Evolutionary conservation across 2,797 vertebrate genomes (phyloP), one percentile per base, ranked within the genome.

Genomic region (Ceryle rudis): DNA sequence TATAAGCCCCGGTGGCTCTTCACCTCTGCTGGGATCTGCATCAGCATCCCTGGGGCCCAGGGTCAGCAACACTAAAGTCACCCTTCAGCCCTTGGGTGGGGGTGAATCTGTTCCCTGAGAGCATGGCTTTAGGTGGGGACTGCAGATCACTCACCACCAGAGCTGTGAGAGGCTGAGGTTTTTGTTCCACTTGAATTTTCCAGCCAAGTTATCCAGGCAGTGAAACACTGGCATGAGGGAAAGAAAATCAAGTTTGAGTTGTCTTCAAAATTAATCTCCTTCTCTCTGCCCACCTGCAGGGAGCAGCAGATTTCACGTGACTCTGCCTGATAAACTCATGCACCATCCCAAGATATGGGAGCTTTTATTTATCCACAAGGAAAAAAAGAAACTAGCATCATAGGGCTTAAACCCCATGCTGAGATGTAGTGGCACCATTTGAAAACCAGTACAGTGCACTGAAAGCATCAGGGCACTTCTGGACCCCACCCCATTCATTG

Each of bases 131-230:
- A 31, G 41, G 15, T 82, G 21, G 23, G 25, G 1, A 78, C 41
- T 54, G 46, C 1, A 5, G 58, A 61, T 4, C 22, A 11, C 0
- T 0, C 22, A 11, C 0, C 0, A 20, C 8, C 29, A 79, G 66
- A 66, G 58, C 58, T 72, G 33, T 37, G 83, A 33, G 37, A 72
- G 6, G 23, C 31, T 51, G 71, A 92, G 23, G 35, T 52, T 49
- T 15, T 64, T 60, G 20, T 21, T 89, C 22, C 2, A 0, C 31
- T 21, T 33, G 12, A 46, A 47, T 71, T 57, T 86, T 46, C 42
- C 47, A 33, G 47, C 6, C 26, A 71, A 37, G 31, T 44, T 54
- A 60, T 28, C 37, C 29, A 44, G 61, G 39, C 5, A 2, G 22
- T 33, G 20, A 31, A 41, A 58, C 5, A 2, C 0, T 10, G 23